Evolutionary conservation across 1,140 invertebrate species (phyloP), one percentile per base, ranked within the genome.

Genomic region (Temnothorax longispinosus): DNA sequence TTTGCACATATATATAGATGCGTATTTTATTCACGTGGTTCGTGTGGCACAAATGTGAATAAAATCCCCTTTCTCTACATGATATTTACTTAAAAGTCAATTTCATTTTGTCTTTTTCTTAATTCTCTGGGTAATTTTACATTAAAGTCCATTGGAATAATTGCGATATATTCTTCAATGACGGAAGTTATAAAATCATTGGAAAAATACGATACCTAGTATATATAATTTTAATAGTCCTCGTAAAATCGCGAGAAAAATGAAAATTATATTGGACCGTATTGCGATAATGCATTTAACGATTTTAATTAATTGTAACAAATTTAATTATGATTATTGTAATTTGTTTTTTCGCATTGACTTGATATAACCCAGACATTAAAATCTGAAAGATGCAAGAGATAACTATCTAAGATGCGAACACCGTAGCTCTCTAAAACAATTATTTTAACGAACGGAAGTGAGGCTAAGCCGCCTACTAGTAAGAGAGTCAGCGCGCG

Each of bases 381-480:
- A 77, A 65, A 62, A 32, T 15, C 21, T 27, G 35, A 56, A 67
- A 67, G 27, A 52, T 32, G 11, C 18, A 52, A 35, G 35, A 6
- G 6, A 65, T 78, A 27, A 27, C 1, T 27, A 47, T 64, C 18
- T 47, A 50, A 76, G 41, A 27, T 11, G 38, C n/a, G 6, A 75
- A 18, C 38, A 32, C 27, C 4, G 18, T 41, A 32, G 15, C 78
- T 81, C 52, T 71, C 78, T 44, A 38, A 71, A 81, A 81, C 35
- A 71, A 81, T 81, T 71, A 81, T 56, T 71, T 10, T 44, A 81
- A 71, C 38, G 64, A 81, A 54, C 78, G 64, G 78, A 71, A 81
- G 78, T 71, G 50, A 81, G 78, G 71, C 71, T 50, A 21, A 80
- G 5, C 41, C n/a, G 35, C 8, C 35, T 52, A 60, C 27, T 21